Conservation (phyloP, 2,888 invertebrate species). For the Megamerina dolium region DNA sequence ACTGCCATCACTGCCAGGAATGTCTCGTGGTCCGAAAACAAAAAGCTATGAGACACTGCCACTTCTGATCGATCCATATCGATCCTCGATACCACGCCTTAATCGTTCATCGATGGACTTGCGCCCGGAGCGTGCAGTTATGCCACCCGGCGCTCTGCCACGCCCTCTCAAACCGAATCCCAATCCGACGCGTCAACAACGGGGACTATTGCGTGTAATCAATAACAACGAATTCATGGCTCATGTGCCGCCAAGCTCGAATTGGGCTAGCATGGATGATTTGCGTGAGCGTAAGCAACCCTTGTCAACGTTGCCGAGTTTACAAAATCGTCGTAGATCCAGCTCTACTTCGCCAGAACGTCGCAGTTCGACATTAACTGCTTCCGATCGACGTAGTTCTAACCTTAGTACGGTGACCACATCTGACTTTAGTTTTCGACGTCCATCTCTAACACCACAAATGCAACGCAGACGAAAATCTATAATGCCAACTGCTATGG, state of each 20-base stretch:
- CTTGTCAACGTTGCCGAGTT: slow-evolving; percentile 22
- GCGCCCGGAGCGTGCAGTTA: slow-evolving; percentile 27
- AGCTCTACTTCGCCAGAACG: slow-evolving; percentile 46
- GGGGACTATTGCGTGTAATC: slow-evolving; percentile 41
- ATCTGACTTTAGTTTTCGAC: slow-evolving; percentile 46
- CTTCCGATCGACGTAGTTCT: slow-evolving; percentile 44
- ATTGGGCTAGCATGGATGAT: slow-evolving; percentile 44
- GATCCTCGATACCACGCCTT: slow-evolving; percentile 37
- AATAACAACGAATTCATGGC: slow-evolving; percentile 34
- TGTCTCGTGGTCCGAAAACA: slow-evolving; percentile 23
- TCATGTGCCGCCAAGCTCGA: slow-evolving; percentile 35
- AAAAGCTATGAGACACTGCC: slow-evolving; percentile 42
- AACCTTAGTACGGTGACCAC: slow-evolving; percentile 46
- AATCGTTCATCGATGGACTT: slow-evolving; percentile 37
- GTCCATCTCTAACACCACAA: slow-evolving; percentile 30
- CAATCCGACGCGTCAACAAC: slow-evolving; percentile 46
- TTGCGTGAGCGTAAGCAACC: slow-evolving; percentile 24
- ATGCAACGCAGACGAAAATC: slow-evolving; percentile 19
- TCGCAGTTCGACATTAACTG: slow-evolving; percentile 45
- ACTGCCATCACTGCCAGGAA: slow-evolving; percentile 23
- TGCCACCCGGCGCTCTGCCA: slow-evolving; percentile 36
- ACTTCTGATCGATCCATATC: slow-evolving; percentile 36
- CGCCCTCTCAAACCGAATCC: slow-evolving; percentile 36
- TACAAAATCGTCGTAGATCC: slow-evolving; percentile 32
- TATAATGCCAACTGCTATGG: slow-evolving; percentile 14